Base-by-base conservation (phyloP, 1,140 invertebrate species). In the Aporrectodea caliginosa region DNA sequence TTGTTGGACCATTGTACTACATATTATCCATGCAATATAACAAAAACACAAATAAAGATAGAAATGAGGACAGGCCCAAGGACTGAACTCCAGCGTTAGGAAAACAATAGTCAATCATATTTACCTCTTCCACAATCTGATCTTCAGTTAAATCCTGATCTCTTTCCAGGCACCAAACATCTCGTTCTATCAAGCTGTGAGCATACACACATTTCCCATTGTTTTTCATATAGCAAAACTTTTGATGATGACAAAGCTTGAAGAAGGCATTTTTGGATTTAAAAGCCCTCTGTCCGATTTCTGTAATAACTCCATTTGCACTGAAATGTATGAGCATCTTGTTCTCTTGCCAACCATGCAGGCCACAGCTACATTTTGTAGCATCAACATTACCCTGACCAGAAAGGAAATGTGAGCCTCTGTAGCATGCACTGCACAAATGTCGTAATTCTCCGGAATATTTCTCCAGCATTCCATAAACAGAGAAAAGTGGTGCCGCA, bases 101-200 rank as follows among this genome's bases (percentile, higher is more conserved):
- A 22, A 73, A 12, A n/a, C n/a, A n/a, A n/a, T n/a, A n/a, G n/a
- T n/a, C n/a, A n/a, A n/a, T n/a, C n/a, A n/a, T 58, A 58, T 58
- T 22, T n/a, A 80, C 77, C 31, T 84, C 73, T n/a, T 75, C 68
- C 32, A 85, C 84, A 29, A 87, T 82, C 35, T 86, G 80, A 35
- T 84, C 83, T 27, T 83, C 78, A 16, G 81, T 82, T 29, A 85
- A 79, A 1, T 82, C 79, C 32, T 80, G 82, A 79, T 86, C 86
- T 69, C 85, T 78, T 43, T 85, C 85, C 68, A 86, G 33, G 83
- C 85, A 85, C 86, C 86, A 87, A 6, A 87, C 82, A 79, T 85
- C 85, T 68, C 83, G 82, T 68, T 87, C 86, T 1, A 87, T 82
- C 75, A 84, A 75, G 69, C 85, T 86, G 75, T 87, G 86, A 12